A percentile compares a stretch with the other conserved stretches of the same genome.
phyloP scores from a whole-genome alignment of 2,888 invertebrate genomes.

The Drosophila niveifrons region DNA sequence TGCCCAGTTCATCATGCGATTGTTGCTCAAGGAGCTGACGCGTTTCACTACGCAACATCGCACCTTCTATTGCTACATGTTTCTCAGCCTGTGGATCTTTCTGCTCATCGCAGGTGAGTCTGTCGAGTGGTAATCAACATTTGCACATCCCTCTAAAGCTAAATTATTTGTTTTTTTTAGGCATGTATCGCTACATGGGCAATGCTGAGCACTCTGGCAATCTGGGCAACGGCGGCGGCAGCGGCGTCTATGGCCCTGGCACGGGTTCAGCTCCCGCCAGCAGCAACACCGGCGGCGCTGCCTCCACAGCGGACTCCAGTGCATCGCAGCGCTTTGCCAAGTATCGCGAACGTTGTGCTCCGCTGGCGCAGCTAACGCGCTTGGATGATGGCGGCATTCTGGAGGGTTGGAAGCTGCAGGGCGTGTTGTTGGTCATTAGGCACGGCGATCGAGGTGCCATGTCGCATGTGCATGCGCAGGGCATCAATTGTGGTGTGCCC shows the following conservation, averaged over 20 bases:
- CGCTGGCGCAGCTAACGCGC: constrained; percentile 89
- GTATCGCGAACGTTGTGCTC: constrained; percentile 90
- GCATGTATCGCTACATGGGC: constrained; percentile 93
- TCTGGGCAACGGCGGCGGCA: constrained; percentile 45
- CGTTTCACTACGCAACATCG: constrained; percentile 90
- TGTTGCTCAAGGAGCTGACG: constrained; percentile 87
- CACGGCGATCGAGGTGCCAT: constrained; percentile 96
- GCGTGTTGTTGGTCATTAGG: constrained; percentile 90
- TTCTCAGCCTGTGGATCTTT: constrained; percentile 93
- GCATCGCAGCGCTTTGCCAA: constrained; percentile 83
- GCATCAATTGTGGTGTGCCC: constrained; percentile 90
- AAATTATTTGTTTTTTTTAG: constrained; percentile 86
- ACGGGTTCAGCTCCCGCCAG: constrained; percentile 45
- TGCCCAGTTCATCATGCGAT: constrained; percentile 54
- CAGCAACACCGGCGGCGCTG: constrained; percentile 8
- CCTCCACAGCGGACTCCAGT: constrained; percentile 36
- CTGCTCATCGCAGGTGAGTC: constrained; percentile 90
- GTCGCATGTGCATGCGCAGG: constrained; percentile 91
- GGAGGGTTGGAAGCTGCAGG: constrained; percentile 85
- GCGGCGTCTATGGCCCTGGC: constrained; percentile 37
- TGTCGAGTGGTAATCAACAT: background rate
- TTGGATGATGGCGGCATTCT: constrained; percentile 89
- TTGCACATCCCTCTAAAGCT: background rate
- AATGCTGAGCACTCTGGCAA: constrained; percentile 81
- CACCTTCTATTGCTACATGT: constrained; percentile 92